Base-by-base conservation (phyloP, 2,113 vertebrate species). In the Serilophus lunatus region DNA sequence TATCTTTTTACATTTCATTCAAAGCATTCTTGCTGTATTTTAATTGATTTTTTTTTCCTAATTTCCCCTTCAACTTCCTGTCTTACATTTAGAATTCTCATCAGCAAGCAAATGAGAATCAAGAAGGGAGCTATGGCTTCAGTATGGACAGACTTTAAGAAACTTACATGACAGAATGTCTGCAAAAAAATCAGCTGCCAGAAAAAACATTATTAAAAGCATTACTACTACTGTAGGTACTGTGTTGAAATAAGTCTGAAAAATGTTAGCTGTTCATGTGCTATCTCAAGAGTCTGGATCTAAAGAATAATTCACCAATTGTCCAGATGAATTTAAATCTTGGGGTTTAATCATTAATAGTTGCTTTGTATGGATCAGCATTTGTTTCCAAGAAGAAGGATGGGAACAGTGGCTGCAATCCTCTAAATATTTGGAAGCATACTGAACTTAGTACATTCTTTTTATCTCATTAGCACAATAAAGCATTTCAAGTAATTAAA, bases 41-140 rank as follows among this genome's bases (percentile, higher is more conserved):
- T 94, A 94, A 92, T 80, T 68, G 75, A 86, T 88, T 95, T 93
- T 54, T 93, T 54, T 87, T 59, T 10, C 26, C 45, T 69, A 83
- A 85, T 94, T 94, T 95, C 42, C 54, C 3, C 63, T 93, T 89
- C 22, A 93, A 10, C 40, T 82, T 92, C 49, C 92, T 72, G 8
- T 49, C 18, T 95, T 82, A 33, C 22, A 16, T 13, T 69, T 38
- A 24, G 23, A 38, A 36, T 87, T 83, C 42, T 60, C 44, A 81
- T 25, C 40, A 75, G 24, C 20, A 75, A 75, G 45, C 31, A 76
- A 92, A 85, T 38, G n/a, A 57, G 28, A 80, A 70, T 50, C 44
- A 68, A 68, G 93, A 76, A 33, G 6, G 6, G 35, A 72, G 4
- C 16, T 54, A 31, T 26, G 53, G 15, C 31, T 91, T 87, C 68